A percentile compares a stretch with the other conserved stretches of the same genome.
Evolutionary conservation across 1,140 invertebrate genomes (phyloP).

Genomic region (Orchesella cincta): DNA sequence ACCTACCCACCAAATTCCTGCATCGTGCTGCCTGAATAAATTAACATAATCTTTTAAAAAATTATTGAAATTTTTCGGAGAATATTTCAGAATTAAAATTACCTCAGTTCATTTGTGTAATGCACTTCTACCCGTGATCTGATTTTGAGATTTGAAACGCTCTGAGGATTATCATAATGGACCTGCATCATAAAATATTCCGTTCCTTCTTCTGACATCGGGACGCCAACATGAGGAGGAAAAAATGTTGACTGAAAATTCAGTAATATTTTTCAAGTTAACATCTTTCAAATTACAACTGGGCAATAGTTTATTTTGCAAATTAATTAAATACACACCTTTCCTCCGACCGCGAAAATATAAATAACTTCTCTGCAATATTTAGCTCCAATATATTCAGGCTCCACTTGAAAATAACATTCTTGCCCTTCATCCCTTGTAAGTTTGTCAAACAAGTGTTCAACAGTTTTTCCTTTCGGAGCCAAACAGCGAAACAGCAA

Average conservation of each 20-base stretch:
- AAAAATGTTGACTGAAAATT: not conserved
- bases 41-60: too few relatives aligned
- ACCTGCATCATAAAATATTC: slow-evolving; percentile 20
- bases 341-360: too few relatives aligned
- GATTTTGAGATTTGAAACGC: slow-evolving; percentile 13
- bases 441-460: not conserved
- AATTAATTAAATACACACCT: too few relatives aligned
- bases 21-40: too few relatives aligned
- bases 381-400: too few relatives aligned
- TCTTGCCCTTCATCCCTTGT: not conserved
- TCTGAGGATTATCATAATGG: slow-evolving; percentile 6
- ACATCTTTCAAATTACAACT: too few relatives aligned
- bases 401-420: slow-evolving; percentile 17
- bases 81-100: too few relatives aligned
- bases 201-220: not conserved
- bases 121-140: slow-evolving; percentile 18
- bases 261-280: too few relatives aligned
- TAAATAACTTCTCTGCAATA: too few relatives aligned
- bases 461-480: not conserved
- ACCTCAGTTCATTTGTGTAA: slow-evolving; percentile 32
- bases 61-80: too few relatives aligned
- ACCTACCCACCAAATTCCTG: not conserved
- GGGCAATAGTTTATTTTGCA: too few relatives aligned
- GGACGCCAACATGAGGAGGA: not conserved
- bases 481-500: not conserved